Evolutionary conservation across 2,113 vertebrate genomes (phyloP).

Genomic region (Anas platyrhynchos): DNA sequence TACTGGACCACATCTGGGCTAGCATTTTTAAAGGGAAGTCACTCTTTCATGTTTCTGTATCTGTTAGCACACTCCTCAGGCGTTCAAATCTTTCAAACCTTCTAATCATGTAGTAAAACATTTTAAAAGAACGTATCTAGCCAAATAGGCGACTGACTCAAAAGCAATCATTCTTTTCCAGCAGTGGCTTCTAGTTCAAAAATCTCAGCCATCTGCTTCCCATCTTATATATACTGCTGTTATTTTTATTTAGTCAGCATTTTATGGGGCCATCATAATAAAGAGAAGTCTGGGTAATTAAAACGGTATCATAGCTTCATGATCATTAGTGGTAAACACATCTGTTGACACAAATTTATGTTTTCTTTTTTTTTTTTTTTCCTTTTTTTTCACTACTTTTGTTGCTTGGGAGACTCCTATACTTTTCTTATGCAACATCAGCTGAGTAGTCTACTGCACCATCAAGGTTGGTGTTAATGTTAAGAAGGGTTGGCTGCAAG

Average conservation of each 20-base stretch:
- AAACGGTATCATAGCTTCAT: constrained; percentile 5
- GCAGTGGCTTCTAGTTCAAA: constrained; percentile 52
- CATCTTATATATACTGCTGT: constrained; percentile 64
- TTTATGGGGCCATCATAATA: constrained; percentile 27
- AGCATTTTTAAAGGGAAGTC: neutral
- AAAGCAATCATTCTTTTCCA: constrained; percentile 46
- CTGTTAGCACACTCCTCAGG: constrained; percentile 36
- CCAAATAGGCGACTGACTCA: constrained; percentile 36
- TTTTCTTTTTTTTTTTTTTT: too few relatives aligned
- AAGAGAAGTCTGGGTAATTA: constrained; percentile 30
- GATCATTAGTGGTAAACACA: constrained; percentile 39
- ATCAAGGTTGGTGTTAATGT: neutral
- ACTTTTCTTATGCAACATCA: neutral
- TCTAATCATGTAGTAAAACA: constrained; percentile 42
- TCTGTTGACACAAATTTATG: neutral
- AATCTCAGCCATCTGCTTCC: constrained; percentile 71
- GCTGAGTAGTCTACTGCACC: neutral
- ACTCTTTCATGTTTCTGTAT: constrained; percentile 44
- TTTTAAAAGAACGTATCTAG: constrained; percentile 55
- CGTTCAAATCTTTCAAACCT: constrained; percentile 31
- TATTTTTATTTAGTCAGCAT: constrained; percentile 51
- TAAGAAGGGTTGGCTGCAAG: neutral
- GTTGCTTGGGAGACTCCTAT: neutral
- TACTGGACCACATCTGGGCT: neutral
- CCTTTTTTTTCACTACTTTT: neutral